phyloP scores from a whole-genome alignment of 2,888 invertebrate genomes.

The Oxycera nigricornis region DNA sequence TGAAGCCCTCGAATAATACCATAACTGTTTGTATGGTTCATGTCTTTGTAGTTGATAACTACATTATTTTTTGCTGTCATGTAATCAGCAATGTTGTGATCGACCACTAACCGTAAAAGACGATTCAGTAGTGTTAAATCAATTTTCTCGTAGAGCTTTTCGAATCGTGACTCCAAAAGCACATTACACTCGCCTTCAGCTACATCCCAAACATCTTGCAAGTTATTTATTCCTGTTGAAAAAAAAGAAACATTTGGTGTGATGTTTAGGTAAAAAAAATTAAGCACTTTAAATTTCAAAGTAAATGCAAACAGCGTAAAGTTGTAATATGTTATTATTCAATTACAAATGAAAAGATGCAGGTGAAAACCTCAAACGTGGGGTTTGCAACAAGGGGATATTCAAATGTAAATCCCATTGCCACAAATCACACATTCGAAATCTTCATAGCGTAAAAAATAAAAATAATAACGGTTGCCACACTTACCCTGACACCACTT shows the following conservation, averaged over 20 bases:
- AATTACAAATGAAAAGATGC: not conserved
- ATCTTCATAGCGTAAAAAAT: not conserved
- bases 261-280: conserved; percentile 3
- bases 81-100: conserved; percentile 99
- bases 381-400: conserved; percentile 76
- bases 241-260: not conserved
- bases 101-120: conserved; percentile 93
- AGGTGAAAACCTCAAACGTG: conserved; percentile 66
- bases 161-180: conserved; percentile 93
- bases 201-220: conserved; percentile 99
- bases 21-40: conserved; percentile 99
- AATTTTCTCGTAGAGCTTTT: conserved; percentile 99
- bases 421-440: conserved; percentile 70
- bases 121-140: conserved; percentile 97
- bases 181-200: conserved; percentile 99
- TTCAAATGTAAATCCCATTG: conserved; percentile 68
- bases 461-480: not conserved
- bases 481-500: conserved; percentile 96
- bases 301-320: not conserved
- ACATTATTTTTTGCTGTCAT: conserved; percentile 99
- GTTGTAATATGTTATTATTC: not conserved
- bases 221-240: conserved; percentile 83
- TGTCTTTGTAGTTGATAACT: conserved; percentile 99
- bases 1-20: conserved; percentile 98
- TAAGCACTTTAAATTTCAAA: not conserved